Conservation (phyloP, 2,888 invertebrate species). For the Microplitis deprimator region DNA sequence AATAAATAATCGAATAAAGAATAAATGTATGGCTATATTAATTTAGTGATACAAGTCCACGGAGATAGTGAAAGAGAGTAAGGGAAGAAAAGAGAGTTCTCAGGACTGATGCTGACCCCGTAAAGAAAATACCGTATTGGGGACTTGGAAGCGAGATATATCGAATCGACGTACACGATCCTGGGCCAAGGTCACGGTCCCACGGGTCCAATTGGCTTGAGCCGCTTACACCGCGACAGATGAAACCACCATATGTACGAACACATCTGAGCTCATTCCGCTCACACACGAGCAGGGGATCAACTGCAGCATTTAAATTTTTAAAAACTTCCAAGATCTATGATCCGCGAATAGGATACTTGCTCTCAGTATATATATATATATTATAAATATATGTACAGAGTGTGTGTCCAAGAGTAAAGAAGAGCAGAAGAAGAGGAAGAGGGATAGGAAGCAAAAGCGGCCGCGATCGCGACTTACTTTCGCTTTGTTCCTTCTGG, state of each 20-base stretch:
- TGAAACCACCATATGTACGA: constrained; percentile 19
- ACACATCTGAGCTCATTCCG: constrained; percentile 11
- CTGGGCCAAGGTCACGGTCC: constrained; percentile 55
- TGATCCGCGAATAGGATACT: constrained; percentile 22
- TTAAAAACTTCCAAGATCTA: constrained; percentile 32
- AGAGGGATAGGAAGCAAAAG: constrained; percentile 36
- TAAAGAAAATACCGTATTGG: constrained; percentile 37
- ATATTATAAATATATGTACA: constrained; percentile 16
- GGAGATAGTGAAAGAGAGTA: not conserved
- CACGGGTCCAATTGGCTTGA: constrained; percentile 55
- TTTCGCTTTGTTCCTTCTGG: constrained; percentile 52
- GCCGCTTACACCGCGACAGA: constrained; percentile 37
- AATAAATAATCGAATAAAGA: not conserved
- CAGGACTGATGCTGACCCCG: constrained; percentile 30
- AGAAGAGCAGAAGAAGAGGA: constrained; percentile 32
- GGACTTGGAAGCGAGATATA: constrained; percentile 19
- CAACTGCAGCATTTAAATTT: constrained; percentile 23
- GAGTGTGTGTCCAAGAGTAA: constrained; percentile 14
- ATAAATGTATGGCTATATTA: not conserved
- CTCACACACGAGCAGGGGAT: too few species aligned
- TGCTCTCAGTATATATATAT: constrained; percentile 22
- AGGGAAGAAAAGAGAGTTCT: constrained; percentile 11
- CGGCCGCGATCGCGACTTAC: constrained; percentile 48
- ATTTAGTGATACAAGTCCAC: not conserved
- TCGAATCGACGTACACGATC: constrained; percentile 43